Conservation (phyloP, 1,140 invertebrate genomes). For the Lepidurus apus region DNA sequence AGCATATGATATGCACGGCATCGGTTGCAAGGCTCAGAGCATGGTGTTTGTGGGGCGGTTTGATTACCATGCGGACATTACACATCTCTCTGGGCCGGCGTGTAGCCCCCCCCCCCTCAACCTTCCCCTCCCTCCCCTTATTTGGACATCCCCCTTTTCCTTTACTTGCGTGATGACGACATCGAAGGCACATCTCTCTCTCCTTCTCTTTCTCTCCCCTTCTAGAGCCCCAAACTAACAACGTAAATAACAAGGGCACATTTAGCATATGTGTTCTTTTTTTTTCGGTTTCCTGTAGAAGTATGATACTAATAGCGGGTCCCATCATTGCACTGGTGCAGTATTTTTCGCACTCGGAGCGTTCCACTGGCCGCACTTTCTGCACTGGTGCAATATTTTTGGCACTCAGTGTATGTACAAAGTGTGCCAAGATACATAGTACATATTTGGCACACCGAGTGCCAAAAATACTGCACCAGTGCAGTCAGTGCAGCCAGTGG, state of each 20-base stretch:
- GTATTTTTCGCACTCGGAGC: too few species aligned
- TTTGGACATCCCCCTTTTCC: constrained; percentile 13
- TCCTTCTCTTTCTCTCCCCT: neutral
- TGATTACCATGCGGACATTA: constrained; percentile 21
- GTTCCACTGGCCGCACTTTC: too few species aligned
- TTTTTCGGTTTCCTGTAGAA: too few species aligned
- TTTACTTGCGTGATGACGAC: constrained; percentile 10
- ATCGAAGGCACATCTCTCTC: neutral
- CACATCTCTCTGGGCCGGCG: constrained; percentile 12
- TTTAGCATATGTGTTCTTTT: constrained; percentile 6
- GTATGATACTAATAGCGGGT: too few species aligned
- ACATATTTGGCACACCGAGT: too few species aligned
- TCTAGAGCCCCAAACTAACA: neutral
- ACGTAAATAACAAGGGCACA: constrained; percentile 11
- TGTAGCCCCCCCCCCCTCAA: neutral
- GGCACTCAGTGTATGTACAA: too few species aligned
- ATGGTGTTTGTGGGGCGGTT: constrained; percentile 17
- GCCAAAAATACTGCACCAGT: too few species aligned
- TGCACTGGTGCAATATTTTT: too few species aligned
- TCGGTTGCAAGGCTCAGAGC: constrained; percentile 13
- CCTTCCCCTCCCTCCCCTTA: neutral
- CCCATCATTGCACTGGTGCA: too few species aligned
- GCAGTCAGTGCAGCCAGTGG: too few species aligned
- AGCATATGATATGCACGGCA: constrained; percentile 21
- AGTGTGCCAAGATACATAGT: too few species aligned